Base-by-base conservation (phyloP, 2,113 vertebrate species). In the Fulica atra region DNA sequence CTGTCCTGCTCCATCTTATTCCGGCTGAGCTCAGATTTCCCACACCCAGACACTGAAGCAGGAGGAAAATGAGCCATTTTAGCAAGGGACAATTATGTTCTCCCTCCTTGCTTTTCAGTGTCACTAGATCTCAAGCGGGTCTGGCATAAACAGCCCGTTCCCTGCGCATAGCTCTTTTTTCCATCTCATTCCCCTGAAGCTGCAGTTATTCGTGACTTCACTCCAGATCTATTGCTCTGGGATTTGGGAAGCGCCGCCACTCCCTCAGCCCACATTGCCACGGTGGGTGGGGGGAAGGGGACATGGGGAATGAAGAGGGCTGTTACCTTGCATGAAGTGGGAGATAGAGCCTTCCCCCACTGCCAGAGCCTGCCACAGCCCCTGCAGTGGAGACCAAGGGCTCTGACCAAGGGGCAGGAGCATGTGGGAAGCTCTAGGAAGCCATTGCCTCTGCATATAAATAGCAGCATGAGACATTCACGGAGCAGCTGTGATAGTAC, bases 161-260 rank as follows among this genome's bases (percentile, higher is more conserved):
- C 57, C 86, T 79, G 57, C 61, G 79, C 2, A 3, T 3, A 65
- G 70, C 26, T 84, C 60, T 72, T 50, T 66, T 95, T 89, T 93
- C 94, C 95, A 96, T 83, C 86, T 84, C 1, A 0, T 96, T 96
- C 82, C 82, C 16, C 4, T 40, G 88, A 81, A 96, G 92, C 92
- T 88, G 89, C 83, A 94, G 95, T 81, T 94, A 85, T 92, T 86
- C 0, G 36, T 96, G 96, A 97, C 83, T 96, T 97, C 96, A 97
- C 91, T 88, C 93, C 82, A 86, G 86, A 95, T 96, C 90, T 92
- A 33, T 88, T 76, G 90, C 92, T 96, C 79, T 94, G 96, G 95
- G 95, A 97, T 77, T 93, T 93, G 91, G 72, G 92, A 96, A 93
- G 91, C 19, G 80, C 77, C 76, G 92, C 96, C 96, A 95, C 96